Evolutionary conservation across 2,888 invertebrate species (phyloP).

Genomic region (Pinctada fucata): DNA sequence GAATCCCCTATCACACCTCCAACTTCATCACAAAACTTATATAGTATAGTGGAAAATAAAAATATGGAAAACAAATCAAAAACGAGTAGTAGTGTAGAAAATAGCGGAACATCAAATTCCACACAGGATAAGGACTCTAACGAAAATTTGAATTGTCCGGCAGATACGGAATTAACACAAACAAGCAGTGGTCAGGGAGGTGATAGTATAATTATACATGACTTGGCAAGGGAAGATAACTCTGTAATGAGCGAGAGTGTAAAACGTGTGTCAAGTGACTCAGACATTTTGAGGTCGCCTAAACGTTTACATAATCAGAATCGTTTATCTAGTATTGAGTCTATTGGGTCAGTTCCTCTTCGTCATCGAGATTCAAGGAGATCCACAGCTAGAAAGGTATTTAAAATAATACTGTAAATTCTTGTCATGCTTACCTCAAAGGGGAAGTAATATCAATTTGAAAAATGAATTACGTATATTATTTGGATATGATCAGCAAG

Average conservation of each 20-base stretch:
- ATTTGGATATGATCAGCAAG: too few relatives aligned
- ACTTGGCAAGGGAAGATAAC: conserved; percentile 53
- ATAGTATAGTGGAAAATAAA: conserved; percentile 54
- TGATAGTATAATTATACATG: conserved; percentile 45
- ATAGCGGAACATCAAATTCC: conserved; percentile 28
- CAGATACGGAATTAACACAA: conserved; percentile 23
- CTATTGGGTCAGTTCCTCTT: conserved; percentile 24
- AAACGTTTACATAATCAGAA: conserved; percentile 22
- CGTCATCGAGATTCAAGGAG: not conserved
- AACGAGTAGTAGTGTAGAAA: conserved; percentile 31
- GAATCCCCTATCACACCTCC: conserved; percentile 60
- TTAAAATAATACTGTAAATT: too few relatives aligned
- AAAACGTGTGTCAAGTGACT: conserved; percentile 39
- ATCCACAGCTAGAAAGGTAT: too few relatives aligned
- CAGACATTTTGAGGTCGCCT: conserved; percentile 31
- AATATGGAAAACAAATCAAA: conserved; percentile 62
- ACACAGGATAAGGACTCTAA: conserved; percentile 68
- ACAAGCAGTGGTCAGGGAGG: conserved; percentile 12
- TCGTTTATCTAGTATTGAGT: conserved; percentile 30
- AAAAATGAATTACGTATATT: too few relatives aligned
- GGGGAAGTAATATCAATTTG: too few relatives aligned
- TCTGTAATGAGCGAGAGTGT: conserved; percentile 42
- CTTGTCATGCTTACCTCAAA: too few relatives aligned
- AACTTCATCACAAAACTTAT: conserved; percentile 51
- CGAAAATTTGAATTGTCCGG: conserved; percentile 66